Percentiles rank a stretch among this genome's conserved stretches.
Conservation (phyloP, 2,797 vertebrate genomes). For the Dromococcyx pavoninus region DNA sequence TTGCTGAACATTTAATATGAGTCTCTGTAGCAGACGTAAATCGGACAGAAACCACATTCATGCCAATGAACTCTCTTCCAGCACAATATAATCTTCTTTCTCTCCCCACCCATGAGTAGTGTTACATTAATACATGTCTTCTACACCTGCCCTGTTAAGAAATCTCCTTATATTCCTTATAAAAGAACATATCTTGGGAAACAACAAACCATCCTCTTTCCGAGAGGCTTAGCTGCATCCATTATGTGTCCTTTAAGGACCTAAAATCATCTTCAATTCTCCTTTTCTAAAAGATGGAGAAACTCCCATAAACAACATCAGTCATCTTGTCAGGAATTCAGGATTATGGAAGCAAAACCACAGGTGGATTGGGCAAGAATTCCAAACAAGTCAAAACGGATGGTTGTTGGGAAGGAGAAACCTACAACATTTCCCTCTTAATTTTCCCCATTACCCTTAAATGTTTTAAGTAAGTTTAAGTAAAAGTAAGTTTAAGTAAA, state of each 20-base stretch:
- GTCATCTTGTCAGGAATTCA: not conserved
- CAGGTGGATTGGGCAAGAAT: not conserved
- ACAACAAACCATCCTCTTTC: not conserved
- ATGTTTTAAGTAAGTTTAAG: not conserved
- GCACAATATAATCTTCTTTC: not conserved
- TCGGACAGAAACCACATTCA: not conserved
- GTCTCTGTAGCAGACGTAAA: not conserved
- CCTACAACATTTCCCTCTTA: not conserved
- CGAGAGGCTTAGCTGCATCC: fast-evolving
- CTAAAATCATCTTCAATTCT: not conserved
- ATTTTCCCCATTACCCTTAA: not conserved
- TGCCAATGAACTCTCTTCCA: not conserved
- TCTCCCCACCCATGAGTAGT: not conserved
- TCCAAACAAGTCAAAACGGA: not conserved
- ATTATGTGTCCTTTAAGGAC: too few species aligned
- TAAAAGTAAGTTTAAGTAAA: too few species aligned
- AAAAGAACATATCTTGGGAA: not conserved
- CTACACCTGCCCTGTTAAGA: not conserved
- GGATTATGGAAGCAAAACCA: not conserved
- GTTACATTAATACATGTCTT: not conserved
- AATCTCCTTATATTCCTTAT: not conserved
- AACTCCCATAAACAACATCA: not conserved
- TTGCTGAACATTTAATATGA: not conserved
- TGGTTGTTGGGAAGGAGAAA: not conserved
- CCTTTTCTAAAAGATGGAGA: not conserved